Conservation (phyloP, 2,888 invertebrate genomes). For the Heterodera filipjevi region DNA sequence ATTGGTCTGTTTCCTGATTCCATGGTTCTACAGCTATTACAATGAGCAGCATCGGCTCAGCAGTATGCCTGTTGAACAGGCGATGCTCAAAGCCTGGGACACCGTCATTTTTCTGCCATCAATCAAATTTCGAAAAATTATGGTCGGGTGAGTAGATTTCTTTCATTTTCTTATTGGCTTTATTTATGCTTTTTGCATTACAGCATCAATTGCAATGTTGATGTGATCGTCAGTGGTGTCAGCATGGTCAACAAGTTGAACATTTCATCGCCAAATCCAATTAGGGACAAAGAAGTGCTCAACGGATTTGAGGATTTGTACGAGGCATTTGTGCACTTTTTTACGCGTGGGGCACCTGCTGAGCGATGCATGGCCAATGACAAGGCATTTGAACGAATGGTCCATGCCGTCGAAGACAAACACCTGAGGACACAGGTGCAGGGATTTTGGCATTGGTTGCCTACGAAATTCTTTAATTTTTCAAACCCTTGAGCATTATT, state of each 20-base stretch:
- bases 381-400: slow-evolving; percentile 52
- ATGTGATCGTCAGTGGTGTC: slow-evolving; percentile 67
- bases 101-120: slow-evolving; percentile 58
- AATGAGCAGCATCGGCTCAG: slow-evolving; percentile 58
- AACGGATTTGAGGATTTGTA: slow-evolving; percentile 65
- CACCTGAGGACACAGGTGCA: slow-evolving; percentile 44
- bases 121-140: slow-evolving; percentile 57
- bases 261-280: slow-evolving; percentile 55
- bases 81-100: slow-evolving; percentile 53
- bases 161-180: not conserved
- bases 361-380: slow-evolving; percentile 65
- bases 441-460: too few relatives aligned
- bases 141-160: slow-evolving; percentile 54
- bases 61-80: slow-evolving; percentile 53
- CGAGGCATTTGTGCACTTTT: slow-evolving; percentile 67
- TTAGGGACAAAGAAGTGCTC: slow-evolving; percentile 60
- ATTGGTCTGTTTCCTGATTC: slow-evolving; percentile 46
- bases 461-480: slow-evolving; percentile 33
- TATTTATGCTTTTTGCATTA: slow-evolving; percentile 10
- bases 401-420: slow-evolving; percentile 48
- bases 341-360: slow-evolving; percentile 67
- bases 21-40: slow-evolving; percentile 55
- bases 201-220: slow-evolving; percentile 68
- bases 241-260: slow-evolving; percentile 64
- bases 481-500: too few relatives aligned